Percentiles rank a stretch among this genome's conserved stretches.
Evolutionary conservation across 37 sponge, comb jelly and placozoan species (phyloP).

Genomic region (Axinella damicornis): DNA sequence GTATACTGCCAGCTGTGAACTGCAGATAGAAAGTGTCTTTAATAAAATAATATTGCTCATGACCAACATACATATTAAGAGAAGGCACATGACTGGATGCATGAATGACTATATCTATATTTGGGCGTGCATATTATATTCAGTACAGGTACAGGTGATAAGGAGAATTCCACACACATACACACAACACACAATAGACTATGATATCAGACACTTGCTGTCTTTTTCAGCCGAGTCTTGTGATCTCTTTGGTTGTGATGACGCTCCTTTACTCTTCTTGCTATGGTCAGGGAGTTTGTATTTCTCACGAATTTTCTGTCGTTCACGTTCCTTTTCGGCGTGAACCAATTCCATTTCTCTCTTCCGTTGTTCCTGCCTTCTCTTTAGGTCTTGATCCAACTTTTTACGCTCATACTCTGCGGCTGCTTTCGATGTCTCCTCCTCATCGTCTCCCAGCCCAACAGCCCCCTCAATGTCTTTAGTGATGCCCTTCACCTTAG

Average conservation of each 20-base stretch:
- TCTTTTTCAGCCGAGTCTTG: background rate
- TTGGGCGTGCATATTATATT: too few species aligned
- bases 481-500: conserved; percentile 19
- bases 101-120: too few species aligned
- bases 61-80: too few species aligned
- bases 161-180: background rate
- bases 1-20: too few species aligned
- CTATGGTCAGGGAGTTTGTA: background rate
- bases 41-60: too few species aligned
- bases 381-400: background rate
- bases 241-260: too few species aligned
- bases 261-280: background rate
- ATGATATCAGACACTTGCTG: conserved; percentile 1
- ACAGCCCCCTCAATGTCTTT: conserved; percentile 28
- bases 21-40: too few species aligned
- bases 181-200: background rate
- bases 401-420: background rate
- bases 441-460: conserved; percentile 1
- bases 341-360: conserved; percentile 3
- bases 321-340: background rate
- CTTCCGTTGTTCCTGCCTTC: background rate
- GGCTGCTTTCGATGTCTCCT: background rate
- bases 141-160: too few species aligned
- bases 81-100: too few species aligned
- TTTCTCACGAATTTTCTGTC: conserved; percentile 26